A percentile compares a stretch with the other conserved stretches of the same genome.
Evolutionary conservation across 1,140 invertebrate genomes (phyloP).

Genomic region (Homarus americanus): DNA sequence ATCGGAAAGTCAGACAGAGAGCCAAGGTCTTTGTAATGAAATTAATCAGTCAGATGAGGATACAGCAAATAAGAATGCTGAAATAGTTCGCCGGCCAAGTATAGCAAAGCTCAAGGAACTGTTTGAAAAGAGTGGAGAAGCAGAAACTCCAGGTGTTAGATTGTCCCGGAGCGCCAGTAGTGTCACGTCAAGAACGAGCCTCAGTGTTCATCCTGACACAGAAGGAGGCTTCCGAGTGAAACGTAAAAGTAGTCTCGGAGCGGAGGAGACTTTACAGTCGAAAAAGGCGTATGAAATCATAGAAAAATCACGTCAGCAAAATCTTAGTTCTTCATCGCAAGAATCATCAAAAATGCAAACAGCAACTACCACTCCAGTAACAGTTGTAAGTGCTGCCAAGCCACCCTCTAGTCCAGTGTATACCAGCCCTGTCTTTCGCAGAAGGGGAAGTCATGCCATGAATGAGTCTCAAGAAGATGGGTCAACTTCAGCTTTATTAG

Average conservation of each 20-base stretch:
- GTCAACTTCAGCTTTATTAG: conserved; percentile 40
- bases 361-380: conserved; percentile 29
- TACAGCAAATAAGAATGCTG: conserved; percentile 74
- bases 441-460: conserved; percentile 24
- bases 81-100: conserved; percentile 78
- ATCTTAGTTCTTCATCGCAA: conserved; percentile 10
- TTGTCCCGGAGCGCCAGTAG: conserved; percentile 66
- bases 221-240: conserved; percentile 69
- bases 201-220: conserved; percentile 73
- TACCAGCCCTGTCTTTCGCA: conserved; percentile 38
- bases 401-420: conserved; percentile 61
- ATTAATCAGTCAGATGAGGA: conserved; percentile 39
- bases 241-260: conserved; percentile 73
- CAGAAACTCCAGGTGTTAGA: conserved; percentile 66
- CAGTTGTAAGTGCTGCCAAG: conserved; percentile 43
- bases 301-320: conserved; percentile 36
- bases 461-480: conserved; percentile 25
- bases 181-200: conserved; percentile 74
- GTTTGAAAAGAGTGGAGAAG: conserved; percentile 78
- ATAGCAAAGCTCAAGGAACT: conserved; percentile 79
- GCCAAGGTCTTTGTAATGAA: neutral
- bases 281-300: conserved; percentile 61
- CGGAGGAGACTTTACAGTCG: conserved; percentile 68
- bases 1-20: conserved; percentile 44
- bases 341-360: conserved; percentile 1